phyloP scores from a whole-genome alignment of 1,140 invertebrate genomes.

The Penaeus chinensis region DNA sequence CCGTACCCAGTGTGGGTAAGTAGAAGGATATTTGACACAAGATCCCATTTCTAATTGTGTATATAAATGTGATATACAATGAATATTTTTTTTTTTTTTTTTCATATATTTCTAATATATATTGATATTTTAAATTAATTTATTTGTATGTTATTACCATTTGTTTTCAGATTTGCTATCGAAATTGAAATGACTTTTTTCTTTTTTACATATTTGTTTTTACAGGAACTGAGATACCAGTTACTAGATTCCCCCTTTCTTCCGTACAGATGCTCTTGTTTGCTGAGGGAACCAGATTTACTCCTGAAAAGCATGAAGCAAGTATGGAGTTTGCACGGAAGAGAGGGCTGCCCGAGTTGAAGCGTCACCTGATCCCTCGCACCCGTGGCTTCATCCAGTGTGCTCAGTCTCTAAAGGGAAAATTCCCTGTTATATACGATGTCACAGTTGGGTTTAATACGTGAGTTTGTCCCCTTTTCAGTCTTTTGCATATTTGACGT shows the following conservation, averaged over 20 bases:
- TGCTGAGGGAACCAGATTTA: slow-evolving; percentile 94
- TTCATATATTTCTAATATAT: too few relatives aligned
- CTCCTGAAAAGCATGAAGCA: slow-evolving; percentile 85
- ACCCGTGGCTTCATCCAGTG: slow-evolving; percentile 84
- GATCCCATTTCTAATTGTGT: background rate
- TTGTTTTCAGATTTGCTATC: background rate
- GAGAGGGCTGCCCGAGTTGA: slow-evolving; percentile 85
- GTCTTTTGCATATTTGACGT: background rate
- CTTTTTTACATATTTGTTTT: too few relatives aligned
- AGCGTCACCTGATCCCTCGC: slow-evolving; percentile 92
- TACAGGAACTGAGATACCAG: too few relatives aligned
- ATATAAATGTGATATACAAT: background rate
- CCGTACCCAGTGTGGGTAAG: slow-evolving; percentile 88
- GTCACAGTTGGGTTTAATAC: slow-evolving; percentile 84
- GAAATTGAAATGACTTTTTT: background rate
- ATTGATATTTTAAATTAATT: background rate
- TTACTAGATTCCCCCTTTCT: too few relatives aligned
- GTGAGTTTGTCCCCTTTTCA: slow-evolving; percentile 67
- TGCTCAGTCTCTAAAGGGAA: slow-evolving; percentile 63
- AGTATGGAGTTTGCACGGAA: slow-evolving; percentile 89
- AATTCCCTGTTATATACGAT: slow-evolving; percentile 85
- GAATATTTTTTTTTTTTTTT: too few relatives aligned
- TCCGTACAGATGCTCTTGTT: slow-evolving; percentile 84
- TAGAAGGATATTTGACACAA: slow-evolving; percentile 45
- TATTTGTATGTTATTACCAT: background rate